A percentile compares a stretch with the other conserved stretches of the same genome.
Evolutionary conservation across 2,113 vertebrate genomes (phyloP).

Genomic region (Ascaphus truei): DNA sequence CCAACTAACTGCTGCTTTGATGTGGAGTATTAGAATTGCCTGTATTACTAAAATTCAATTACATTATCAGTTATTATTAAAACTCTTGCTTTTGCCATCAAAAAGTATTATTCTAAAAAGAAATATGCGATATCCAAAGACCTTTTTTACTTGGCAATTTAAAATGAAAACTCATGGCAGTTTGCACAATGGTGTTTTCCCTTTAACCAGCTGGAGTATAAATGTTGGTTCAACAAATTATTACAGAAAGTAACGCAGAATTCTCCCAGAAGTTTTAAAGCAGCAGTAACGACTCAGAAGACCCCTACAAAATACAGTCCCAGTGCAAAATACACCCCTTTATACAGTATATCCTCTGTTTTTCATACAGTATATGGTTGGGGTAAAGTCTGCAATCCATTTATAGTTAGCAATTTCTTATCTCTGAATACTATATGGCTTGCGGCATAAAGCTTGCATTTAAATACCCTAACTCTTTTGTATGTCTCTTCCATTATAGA

Average conservation of each 20-base stretch:
- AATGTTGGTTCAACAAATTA: not conserved
- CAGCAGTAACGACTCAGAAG: too few relatives aligned
- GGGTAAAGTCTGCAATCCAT: too few relatives aligned
- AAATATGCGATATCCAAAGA: constrained; percentile 24
- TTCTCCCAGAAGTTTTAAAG: not conserved
- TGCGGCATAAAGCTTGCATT: too few relatives aligned
- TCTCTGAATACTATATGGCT: too few relatives aligned
- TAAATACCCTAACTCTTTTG: too few relatives aligned
- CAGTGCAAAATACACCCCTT: too few relatives aligned
- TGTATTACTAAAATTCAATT: constrained; percentile 41
- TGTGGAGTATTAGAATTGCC: constrained; percentile 34
- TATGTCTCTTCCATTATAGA: too few relatives aligned
- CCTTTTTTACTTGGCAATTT: not conserved
- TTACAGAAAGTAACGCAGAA: not conserved
- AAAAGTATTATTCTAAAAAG: constrained; percentile 23
- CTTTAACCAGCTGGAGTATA: not conserved
- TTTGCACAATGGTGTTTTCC: not conserved
- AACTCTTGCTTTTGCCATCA: constrained; percentile 15
- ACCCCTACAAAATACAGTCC: too few relatives aligned
- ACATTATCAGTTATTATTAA: constrained; percentile 32
- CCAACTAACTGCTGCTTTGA: constrained; percentile 7
- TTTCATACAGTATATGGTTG: too few relatives aligned
- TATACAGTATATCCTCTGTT: too few relatives aligned
- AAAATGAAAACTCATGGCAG: constrained; percentile 18
- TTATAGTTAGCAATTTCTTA: too few relatives aligned